Conservation (phyloP, 2,113 vertebrate genomes). For the Cryptotis parvus region DNA sequence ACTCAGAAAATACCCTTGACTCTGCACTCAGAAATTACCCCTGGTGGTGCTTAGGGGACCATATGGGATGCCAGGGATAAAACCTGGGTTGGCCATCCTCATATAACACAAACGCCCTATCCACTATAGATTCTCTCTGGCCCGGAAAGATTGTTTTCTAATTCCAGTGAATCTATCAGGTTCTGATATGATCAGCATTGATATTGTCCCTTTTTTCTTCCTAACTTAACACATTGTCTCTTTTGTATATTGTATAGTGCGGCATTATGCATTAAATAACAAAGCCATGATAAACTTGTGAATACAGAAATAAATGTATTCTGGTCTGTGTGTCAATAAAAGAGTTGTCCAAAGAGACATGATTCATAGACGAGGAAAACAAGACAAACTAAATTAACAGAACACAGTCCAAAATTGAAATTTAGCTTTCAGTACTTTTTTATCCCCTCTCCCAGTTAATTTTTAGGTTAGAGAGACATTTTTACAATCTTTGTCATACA, state of each 20-base stretch:
- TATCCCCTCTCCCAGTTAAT: background rate
- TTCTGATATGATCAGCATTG: slow-evolving; percentile 17
- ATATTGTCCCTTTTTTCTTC: background rate
- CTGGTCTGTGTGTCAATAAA: slow-evolving; percentile 12
- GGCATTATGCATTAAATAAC: slow-evolving; percentile 14
- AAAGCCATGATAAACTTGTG: slow-evolving; percentile 40
- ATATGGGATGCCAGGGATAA: too few species aligned
- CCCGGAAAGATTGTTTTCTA: background rate
- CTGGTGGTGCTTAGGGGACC: too few species aligned
- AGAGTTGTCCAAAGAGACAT: slow-evolving; percentile 36
- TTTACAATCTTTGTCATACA: background rate
- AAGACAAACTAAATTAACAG: slow-evolving; percentile 57
- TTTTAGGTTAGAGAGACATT: background rate
- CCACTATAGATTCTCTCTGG: too few species aligned
- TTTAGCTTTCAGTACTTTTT: background rate
- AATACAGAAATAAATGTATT: background rate
- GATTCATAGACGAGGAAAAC: slow-evolving; percentile 57
- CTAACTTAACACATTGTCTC: too few species aligned
- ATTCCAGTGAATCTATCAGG: background rate
- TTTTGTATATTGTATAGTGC: background rate
- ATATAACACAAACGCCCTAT: too few species aligned
- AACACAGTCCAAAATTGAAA: slow-evolving; percentile 12
- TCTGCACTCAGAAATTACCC: too few species aligned
- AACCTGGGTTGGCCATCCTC: too few species aligned
- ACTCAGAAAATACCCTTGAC: too few species aligned